Base-by-base conservation (phyloP, 2,797 vertebrate genomes). In the Coranthus polyacanthus region DNA sequence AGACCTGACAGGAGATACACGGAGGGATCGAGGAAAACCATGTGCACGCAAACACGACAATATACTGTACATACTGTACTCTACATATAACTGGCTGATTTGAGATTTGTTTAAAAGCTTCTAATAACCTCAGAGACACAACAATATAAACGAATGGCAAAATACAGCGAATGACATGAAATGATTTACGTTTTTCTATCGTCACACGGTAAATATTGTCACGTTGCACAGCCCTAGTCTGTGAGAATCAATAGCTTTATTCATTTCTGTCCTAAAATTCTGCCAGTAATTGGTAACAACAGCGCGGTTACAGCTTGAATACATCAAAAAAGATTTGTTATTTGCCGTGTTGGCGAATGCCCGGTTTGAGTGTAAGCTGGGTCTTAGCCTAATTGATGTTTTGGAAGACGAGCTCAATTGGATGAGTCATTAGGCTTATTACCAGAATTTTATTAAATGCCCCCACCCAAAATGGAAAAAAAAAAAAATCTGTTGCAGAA, bases 361-460 rank as follows among this genome's bases (percentile, higher is more conserved):
- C 68, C 21, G 44, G 2, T 69, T 42, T 65, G 79, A 64, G 46
- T 65, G 65, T 36, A 63, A 72, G 78, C 67, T 44, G 53, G 68
- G 59, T 79, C 69, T 56, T 21, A 17, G 68, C 44, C 70, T 81
- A 85, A 89, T 87, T 85, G 73, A 85, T 88, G 87, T 85, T 89
- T 87, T 81, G 74, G 84, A 81, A 79, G 79, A 89, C 78, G 79
- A 82, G 79, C 78, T 83, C 68, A 84, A 88, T 85, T 73, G 71
- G 79, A 85, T 75, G 82, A 88, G 84, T 90, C 89, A 89, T 88
- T 85, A 87, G 77, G 51, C 75, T 78, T 83, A 76, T 91, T 89
- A 81, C 68, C 62, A 77, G 68, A 78, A 42, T 80, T 86, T 86
- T 86, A 89, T 85, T 88, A 87, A 85, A 89, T 69, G 69, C 41